A percentile compares a stretch with the other conserved stretches of the same genome.
These are phyloP conservation scores for Mionectes macconnelli DNA, from an alignment of 2,113 vertebrate species.

Conservation along the genomic window DNA sequence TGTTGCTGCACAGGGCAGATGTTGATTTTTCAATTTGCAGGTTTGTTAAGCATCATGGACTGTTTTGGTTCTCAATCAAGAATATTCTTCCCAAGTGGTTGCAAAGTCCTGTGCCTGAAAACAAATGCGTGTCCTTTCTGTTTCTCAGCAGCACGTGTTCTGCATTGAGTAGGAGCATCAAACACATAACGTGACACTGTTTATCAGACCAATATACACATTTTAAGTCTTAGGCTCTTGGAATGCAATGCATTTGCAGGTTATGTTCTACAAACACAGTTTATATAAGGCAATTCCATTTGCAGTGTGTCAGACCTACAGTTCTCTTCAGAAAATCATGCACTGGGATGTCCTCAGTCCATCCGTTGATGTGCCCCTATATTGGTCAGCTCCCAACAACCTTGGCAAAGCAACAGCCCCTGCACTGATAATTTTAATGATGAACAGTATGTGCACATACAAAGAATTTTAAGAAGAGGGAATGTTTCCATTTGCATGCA, in stretches of 20 bases:
- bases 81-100: constrained; percentile 83
- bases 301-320: neutral
- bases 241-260: neutral
- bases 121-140: constrained; percentile 74
- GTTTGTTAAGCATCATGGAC: constrained; percentile 85
- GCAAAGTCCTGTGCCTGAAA: constrained; percentile 75
- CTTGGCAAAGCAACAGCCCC: neutral
- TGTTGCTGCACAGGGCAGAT: constrained; percentile 66
- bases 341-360: fast-evolving
- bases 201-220: constrained; percentile 36
- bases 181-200: constrained; percentile 34
- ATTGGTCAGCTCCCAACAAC: neutral
- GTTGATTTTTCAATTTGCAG: constrained; percentile 85
- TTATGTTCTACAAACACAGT: neutral
- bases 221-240: constrained; percentile 13
- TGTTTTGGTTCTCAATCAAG: constrained; percentile 85
- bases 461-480: neutral
- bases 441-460: neutral
- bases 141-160: constrained; percentile 67
- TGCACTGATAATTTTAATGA: neutral
- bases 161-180: constrained; percentile 28
- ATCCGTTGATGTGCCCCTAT: neutral
- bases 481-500: neutral
- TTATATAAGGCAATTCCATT: neutral
- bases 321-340: neutral